Evolutionary conservation across 2,113 vertebrate genomes (phyloP).

Genomic region (Tupaia chinensis): DNA sequence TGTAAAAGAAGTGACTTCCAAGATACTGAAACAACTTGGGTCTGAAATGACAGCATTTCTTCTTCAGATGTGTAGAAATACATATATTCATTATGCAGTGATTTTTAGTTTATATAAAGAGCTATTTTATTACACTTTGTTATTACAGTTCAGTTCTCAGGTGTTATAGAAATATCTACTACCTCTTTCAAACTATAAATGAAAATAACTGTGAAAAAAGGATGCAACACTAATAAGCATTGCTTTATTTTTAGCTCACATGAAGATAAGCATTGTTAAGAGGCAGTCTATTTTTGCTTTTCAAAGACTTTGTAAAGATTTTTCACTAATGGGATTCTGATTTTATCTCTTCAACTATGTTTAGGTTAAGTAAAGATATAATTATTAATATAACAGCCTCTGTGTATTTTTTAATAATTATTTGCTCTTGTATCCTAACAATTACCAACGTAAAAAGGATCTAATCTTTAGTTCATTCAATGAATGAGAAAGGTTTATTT

Average conservation of each 20-base stretch:
- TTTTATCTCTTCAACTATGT: constrained; percentile 87
- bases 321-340: constrained; percentile 87
- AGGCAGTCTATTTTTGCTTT: constrained; percentile 91
- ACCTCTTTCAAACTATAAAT: constrained; percentile 90
- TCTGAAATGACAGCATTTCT: constrained; percentile 65
- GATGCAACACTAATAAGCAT: constrained; percentile 87
- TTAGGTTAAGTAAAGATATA: constrained; percentile 87
- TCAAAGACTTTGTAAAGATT: constrained; percentile 94
- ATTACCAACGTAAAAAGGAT: neutral
- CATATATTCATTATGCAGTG: neutral
- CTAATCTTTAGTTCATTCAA: neutral
- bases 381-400: constrained; percentile 83
- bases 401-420: constrained; percentile 77
- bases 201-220: constrained; percentile 90
- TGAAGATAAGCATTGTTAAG: constrained; percentile 86
- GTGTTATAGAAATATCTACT: constrained; percentile 94
- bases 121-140: constrained; percentile 79
- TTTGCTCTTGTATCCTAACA: neutral
- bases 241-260: constrained; percentile 89
- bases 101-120: neutral
- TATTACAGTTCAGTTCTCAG: constrained; percentile 91
- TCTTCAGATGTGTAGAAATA: neutral
- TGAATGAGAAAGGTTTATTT: neutral
- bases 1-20: constrained; percentile 41
- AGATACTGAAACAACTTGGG: neutral